Evolutionary conservation across 2,888 invertebrate species (phyloP).

Genomic region (Lithophane leautieri): DNA sequence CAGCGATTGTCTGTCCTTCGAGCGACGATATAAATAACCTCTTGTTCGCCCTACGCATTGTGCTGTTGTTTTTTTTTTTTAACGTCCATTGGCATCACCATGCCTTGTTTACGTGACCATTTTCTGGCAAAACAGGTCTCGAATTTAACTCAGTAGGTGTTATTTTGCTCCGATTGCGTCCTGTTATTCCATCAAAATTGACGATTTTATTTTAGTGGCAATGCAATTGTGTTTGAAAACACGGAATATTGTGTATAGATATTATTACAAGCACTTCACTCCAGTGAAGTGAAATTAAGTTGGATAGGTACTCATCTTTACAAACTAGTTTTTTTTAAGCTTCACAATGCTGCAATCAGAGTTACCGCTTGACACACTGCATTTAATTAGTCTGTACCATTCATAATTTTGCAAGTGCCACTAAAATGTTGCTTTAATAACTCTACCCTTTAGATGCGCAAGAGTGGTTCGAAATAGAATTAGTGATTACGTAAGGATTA

Average conservation of each 20-base stretch:
- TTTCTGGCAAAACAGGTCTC: constrained; percentile 17
- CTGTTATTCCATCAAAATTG: not conserved
- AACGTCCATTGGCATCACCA: constrained; percentile 69
- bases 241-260: not conserved
- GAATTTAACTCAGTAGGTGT: constrained; percentile 2
- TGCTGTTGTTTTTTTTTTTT: constrained; percentile 75
- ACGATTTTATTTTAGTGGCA: not conserved
- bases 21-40: constrained; percentile 81
- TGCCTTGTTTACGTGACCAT: constrained; percentile 25
- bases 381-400: constrained; percentile 10
- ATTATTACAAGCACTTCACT: not conserved
- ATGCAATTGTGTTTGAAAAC: not conserved
- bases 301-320: not conserved
- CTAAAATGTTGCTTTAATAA: constrained; percentile 42
- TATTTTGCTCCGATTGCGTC: not conserved
- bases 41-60: constrained; percentile 75
- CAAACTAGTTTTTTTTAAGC: not conserved
- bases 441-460: constrained; percentile 60
- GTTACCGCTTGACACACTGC: not conserved
- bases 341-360: not conserved
- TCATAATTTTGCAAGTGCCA: constrained; percentile 33
- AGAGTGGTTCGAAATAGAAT: constrained; percentile 62
- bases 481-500: constrained; percentile 71
- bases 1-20: constrained; percentile 88
- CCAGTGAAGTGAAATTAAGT: not conserved